Evolutionary conservation across 2,113 vertebrate species (phyloP), one percentile per base, ranked within the genome.

Genomic region (Sapajus apella): DNA sequence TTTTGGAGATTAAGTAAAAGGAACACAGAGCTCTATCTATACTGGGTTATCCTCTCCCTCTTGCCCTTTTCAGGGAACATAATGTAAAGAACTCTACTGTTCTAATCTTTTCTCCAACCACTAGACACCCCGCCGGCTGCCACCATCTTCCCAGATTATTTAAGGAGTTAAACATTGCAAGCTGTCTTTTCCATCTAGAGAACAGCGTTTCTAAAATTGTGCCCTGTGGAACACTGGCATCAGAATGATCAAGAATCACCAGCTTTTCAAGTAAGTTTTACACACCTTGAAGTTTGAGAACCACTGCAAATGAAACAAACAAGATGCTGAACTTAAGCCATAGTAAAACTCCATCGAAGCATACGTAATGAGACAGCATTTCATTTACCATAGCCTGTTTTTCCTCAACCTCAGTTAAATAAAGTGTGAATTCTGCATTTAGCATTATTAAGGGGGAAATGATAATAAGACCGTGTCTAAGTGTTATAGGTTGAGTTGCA

Each of bases 161-260:
- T 96, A 55, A 50, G 72, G 73, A 84, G 56, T 72, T n/a, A 95
- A 85, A 56, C 10, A 43, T 32, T 37, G 76, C 14, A 76, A 90
- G 47, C 20, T 68, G 0, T 73, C 4, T 73, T 21, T 64, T 88
- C 45, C 16, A 32, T 37, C 16, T 23, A 11, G n/a, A 90, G 8
- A 75, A 43, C 14, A 70, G 17, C 5, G 1, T 43, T 93, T 66
- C 58, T 58, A 50, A 83, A 43, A 35, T 40, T 81, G 35, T 50
- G 47, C 35, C 72, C 37, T 35, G 16, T 61, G 50, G 50, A 70
- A 2, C 0, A 3, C 45, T 37, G 18, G 40, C 12, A 58, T 68
- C 45, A 85, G 91, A n/a, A 72, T n/a, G 20, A 35, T 32, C 37
- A 56, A 96, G 79, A 70, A 61, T 84, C n/a, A 79, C 14, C 55